Evolutionary conservation across 2,113 vertebrate species (phyloP).

Genomic region (Bungarus multicinctus): DNA sequence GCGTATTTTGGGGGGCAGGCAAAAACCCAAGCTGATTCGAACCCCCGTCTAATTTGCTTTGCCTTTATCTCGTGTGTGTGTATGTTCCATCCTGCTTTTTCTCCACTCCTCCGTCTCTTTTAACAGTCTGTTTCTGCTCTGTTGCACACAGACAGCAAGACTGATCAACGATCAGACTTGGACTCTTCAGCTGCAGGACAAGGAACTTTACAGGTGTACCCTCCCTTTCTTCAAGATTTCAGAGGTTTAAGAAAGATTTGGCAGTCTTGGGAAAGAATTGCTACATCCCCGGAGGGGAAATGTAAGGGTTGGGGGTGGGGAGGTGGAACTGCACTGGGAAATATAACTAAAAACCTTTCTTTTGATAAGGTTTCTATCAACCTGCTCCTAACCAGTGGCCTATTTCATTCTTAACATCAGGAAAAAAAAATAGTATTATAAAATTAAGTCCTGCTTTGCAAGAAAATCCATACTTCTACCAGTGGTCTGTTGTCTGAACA

Average conservation of each 20-base stretch:
- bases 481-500: no score
- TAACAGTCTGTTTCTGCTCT: constrained; percentile 39
- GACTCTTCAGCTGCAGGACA: constrained; percentile 3
- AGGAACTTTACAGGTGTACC: constrained; percentile 51
- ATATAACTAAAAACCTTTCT: not conserved
- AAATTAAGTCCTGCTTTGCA: not conserved
- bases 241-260: not conserved
- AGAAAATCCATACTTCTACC: not conserved
- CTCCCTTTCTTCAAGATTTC: constrained; percentile 39
- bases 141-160: constrained; percentile 28
- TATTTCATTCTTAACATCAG: not conserved
- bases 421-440: not conserved
- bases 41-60: constrained; percentile 65
- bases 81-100: constrained; percentile 36
- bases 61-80: constrained; percentile 52
- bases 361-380: not conserved
- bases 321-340: not conserved
- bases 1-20: constrained; percentile 73
- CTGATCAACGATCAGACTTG: constrained; percentile 6
- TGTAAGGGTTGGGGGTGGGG: not conserved
- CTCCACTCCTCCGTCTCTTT: not conserved
- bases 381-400: no score
- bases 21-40: constrained; percentile 62
- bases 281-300: not conserved
- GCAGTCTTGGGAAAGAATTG: not conserved